Conservation (phyloP, 2,797 vertebrate species). For the Microhierax caerulescens region DNA sequence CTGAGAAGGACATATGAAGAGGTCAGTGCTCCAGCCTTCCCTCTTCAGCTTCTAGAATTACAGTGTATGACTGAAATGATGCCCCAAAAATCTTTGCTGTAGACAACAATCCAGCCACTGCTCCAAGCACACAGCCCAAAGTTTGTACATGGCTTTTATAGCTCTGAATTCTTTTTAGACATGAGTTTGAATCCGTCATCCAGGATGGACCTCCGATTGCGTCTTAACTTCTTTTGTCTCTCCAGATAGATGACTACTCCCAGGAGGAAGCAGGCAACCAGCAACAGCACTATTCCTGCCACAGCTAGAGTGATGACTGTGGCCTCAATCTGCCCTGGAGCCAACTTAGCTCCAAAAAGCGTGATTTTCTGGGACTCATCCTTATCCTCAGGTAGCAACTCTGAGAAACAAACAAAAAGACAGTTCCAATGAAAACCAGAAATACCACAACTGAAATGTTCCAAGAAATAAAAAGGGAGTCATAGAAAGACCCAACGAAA, state of each 20-base stretch:
- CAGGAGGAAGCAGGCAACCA: conserved; percentile 54
- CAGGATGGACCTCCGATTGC: conserved; percentile 77
- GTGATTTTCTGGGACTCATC: conserved; percentile 15
- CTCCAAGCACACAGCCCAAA: neutral
- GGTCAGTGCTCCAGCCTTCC: neutral
- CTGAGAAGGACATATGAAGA: neutral
- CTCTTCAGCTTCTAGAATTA: neutral
- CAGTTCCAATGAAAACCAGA: neutral
- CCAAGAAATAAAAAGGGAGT: neutral
- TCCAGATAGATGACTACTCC: conserved; percentile 56
- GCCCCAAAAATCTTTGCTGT: neutral
- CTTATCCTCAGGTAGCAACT: neutral
- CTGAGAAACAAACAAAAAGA: conserved; percentile 4
- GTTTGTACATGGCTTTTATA: neutral
- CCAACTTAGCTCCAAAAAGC: conserved; percentile 68
- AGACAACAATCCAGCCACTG: neutral
- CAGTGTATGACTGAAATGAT: neutral
- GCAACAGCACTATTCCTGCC: conserved; percentile 48
- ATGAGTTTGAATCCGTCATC: conserved; percentile 78
- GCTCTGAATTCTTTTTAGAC: conserved; percentile 47
- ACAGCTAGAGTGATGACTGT: conserved; percentile 46
- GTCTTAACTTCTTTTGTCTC: conserved; percentile 66
- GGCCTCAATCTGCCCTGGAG: conserved; percentile 46
- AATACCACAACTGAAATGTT: neutral
- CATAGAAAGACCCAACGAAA: neutral